These are phyloP conservation scores for Coleophora flavipennella DNA, from an alignment of 2,888 invertebrate species.

Conservation along the genomic window DNA sequence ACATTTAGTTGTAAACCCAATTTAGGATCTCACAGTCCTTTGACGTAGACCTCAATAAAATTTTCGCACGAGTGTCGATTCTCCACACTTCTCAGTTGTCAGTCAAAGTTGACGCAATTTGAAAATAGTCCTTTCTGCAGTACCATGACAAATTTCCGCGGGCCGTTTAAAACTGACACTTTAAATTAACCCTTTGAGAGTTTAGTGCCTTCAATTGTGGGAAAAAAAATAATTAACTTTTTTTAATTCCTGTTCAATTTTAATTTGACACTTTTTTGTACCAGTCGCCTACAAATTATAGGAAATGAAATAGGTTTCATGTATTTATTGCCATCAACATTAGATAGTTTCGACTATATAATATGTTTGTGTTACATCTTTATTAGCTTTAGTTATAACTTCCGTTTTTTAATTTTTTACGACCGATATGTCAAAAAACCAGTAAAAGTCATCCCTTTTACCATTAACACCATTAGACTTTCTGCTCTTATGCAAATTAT, in stretches of 20 bases:
- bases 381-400: too few species aligned
- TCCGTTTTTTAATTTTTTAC: slow-evolving; percentile 29
- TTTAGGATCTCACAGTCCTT: too few species aligned
- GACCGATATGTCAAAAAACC: slow-evolving; percentile 50
- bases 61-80: slow-evolving; percentile 60
- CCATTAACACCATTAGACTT: slow-evolving; percentile 32
- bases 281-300: background rate
- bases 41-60: slow-evolving; percentile 23
- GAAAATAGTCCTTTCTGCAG: slow-evolving; percentile 32
- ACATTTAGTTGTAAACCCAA: too few species aligned
- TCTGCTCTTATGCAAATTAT: slow-evolving; percentile 52
- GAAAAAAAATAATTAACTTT: slow-evolving; percentile 25
- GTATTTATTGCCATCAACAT: background rate
- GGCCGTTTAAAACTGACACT: slow-evolving; percentile 58
- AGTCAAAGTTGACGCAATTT: slow-evolving; percentile 55
- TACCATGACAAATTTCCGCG: slow-evolving; percentile 53
- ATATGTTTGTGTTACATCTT: slow-evolving; percentile 25
- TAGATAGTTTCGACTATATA: slow-evolving; percentile 35
- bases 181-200: slow-evolving; percentile 54
- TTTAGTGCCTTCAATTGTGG: slow-evolving; percentile 33
- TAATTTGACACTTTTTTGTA: slow-evolving; percentile 1
- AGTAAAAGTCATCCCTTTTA: slow-evolving; percentile 54
- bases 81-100: slow-evolving; percentile 57
- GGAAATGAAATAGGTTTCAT: background rate
- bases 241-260: slow-evolving; percentile 2